phyloP scores from a whole-genome alignment of 2,113 vertebrate genomes.

The Peromyscus maniculatus region DNA sequence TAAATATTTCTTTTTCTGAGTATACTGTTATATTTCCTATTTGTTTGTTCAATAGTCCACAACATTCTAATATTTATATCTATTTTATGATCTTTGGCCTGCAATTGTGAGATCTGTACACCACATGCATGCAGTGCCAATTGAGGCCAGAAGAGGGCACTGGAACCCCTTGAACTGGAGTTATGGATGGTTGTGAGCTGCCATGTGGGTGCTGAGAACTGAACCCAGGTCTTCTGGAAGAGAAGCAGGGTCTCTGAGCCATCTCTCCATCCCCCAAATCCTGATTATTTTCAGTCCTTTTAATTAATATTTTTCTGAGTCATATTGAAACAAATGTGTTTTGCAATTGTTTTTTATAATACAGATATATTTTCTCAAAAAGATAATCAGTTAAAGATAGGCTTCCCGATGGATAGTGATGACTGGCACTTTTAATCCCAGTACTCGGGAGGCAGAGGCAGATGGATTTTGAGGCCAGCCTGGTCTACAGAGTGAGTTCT shows the following conservation, averaged over 20 bases:
- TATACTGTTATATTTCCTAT: not conserved
- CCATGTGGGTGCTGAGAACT: not conserved
- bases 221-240: not conserved
- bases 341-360: not conserved
- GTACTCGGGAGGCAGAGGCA: too few species aligned
- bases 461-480: too few species aligned
- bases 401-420: too few species aligned
- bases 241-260: not conserved
- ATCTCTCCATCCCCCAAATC: not conserved
- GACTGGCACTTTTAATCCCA: too few species aligned
- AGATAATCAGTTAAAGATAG: not conserved
- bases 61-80: not conserved
- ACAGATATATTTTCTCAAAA: not conserved
- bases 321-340: not conserved
- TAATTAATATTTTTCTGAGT: not conserved
- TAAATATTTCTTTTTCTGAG: not conserved
- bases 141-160: not conserved
- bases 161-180: not conserved
- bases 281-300: not conserved
- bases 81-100: not conserved
- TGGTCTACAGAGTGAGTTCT: not conserved
- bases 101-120: not conserved
- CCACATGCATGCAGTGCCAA: not conserved
- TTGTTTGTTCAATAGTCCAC: not conserved
- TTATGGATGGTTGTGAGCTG: not conserved